Percentiles rank a stretch among this genome's conserved stretches.
Evolutionary conservation across 2,113 vertebrate genomes (phyloP).

Genomic region (Centropus bengalensis): DNA sequence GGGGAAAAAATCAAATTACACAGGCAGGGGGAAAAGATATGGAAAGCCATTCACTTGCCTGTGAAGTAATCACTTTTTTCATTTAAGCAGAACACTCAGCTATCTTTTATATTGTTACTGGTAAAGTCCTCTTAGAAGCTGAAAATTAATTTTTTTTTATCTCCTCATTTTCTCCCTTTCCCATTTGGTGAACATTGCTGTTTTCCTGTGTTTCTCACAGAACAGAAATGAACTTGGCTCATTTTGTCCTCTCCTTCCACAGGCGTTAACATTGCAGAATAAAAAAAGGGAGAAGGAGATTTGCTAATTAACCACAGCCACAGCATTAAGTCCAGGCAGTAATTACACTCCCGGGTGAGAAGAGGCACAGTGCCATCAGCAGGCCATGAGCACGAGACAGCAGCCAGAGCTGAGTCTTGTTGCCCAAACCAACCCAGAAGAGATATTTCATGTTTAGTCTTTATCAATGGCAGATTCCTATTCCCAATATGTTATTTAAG

Average conservation of each 20-base stretch:
- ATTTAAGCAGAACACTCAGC: slow-evolving; percentile 38
- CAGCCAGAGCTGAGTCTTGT: background rate
- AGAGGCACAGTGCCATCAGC: background rate
- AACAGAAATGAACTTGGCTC: slow-evolving; percentile 39
- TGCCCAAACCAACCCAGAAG: background rate
- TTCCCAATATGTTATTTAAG: background rate
- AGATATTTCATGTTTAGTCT: background rate
- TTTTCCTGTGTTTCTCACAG: background rate
- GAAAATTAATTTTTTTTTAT: slow-evolving; percentile 45
- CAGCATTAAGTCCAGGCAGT: background rate
- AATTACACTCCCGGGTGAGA: background rate
- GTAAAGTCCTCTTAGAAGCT: slow-evolving; percentile 32
- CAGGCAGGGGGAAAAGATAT: background rate
- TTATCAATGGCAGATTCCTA: background rate
- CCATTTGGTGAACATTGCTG: background rate
- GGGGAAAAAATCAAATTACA: background rate
- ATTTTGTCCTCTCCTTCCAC: slow-evolving; percentile 14
- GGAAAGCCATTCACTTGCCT: slow-evolving; percentile 20
- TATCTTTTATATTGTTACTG: slow-evolving; percentile 30
- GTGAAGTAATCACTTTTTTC: slow-evolving; percentile 19
- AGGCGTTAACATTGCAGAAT: background rate
- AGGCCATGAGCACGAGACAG: background rate
- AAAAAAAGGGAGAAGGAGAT: background rate
- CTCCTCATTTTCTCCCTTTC: slow-evolving; percentile 26
- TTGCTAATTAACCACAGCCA: slow-evolving; percentile 24